These are phyloP conservation scores for Heteronetta atricapilla DNA, from an alignment of 2,113 vertebrate genomes.

Conservation along the genomic window DNA sequence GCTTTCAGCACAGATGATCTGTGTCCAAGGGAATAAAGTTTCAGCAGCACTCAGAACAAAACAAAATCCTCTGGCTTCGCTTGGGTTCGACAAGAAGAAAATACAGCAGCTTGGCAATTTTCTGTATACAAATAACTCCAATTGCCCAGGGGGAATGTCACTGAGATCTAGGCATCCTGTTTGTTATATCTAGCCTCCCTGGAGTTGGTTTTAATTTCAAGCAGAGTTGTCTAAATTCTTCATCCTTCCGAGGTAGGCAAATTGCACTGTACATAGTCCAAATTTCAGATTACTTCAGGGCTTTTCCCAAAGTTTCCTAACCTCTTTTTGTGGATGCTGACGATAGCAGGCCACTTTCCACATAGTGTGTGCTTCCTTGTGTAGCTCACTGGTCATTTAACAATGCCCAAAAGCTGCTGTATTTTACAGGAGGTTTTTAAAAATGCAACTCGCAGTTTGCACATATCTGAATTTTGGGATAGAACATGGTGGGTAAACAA, in stretches of 20 bases:
- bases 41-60: constrained; percentile 7
- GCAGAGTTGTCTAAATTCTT: not conserved
- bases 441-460: not conserved
- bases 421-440: not conserved
- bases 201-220: constrained; percentile 41
- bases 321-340: not conserved
- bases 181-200: constrained; percentile 12
- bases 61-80: not conserved
- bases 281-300: constrained; percentile 28
- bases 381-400: not conserved
- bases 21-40: constrained; percentile 16
- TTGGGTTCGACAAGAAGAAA: not conserved
- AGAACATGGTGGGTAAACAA: not conserved
- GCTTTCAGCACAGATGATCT: constrained; percentile 9
- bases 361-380: not conserved
- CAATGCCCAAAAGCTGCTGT: not conserved
- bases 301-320: constrained; percentile 3
- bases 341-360: not conserved
- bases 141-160: constrained; percentile 40
- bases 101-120: constrained; percentile 51
- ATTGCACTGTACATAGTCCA: constrained; percentile 10
- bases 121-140: constrained; percentile 38
- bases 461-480: not conserved
- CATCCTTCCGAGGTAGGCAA: constrained; percentile 31
- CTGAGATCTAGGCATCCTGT: not conserved